Base-by-base conservation (phyloP, 2,888 invertebrate species). In the Osmoderma eremita region DNA sequence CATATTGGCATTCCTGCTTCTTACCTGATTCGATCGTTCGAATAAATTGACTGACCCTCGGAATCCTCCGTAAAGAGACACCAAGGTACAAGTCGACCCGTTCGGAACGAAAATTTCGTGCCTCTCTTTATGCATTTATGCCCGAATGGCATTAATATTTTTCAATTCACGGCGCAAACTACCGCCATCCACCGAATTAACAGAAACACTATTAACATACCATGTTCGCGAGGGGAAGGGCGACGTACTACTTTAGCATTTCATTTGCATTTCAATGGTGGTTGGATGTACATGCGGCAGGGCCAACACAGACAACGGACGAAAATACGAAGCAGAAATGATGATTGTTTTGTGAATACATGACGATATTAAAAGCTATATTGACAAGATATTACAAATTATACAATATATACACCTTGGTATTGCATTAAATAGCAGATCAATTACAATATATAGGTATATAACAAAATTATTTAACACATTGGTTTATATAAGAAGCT, bases 121-220 rank as follows among this genome's bases (percentile, higher is more conserved):
- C 45, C 24, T 17, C 58, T 30, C 30, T 48, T 48, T 38, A 53
- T 53, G 53, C 53, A 53, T 53, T 53, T 53, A 53, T 53, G 18
- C 38, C 12, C 56, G 56, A 61, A 17, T 17, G 15, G 30, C 58
- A 61, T 61, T 61, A 61, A 61, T 30, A 30, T 61, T 10, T 61
- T 45, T 30, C 58, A 61, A 58, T 45, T 24, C 42, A 22, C 41
- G 41, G 41, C 56, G 41, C 42, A 41, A 56, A 56, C 56, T 42
- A 61, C 58, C 58, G 30, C 30, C 30, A 30, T 30, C 45, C 36
- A 18, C 17, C 24, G 45, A 61, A 61, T 61, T 45, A 61, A 61
- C 58, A 45, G 48, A 61, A 61, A 61, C 36, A 12, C 45, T 48
- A 61, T 61, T 61, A 61, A 24, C 58, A 61, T 61, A 48, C 30